Base-by-base conservation (phyloP, 2,113 vertebrate genomes). In the Mugil cephalus region DNA sequence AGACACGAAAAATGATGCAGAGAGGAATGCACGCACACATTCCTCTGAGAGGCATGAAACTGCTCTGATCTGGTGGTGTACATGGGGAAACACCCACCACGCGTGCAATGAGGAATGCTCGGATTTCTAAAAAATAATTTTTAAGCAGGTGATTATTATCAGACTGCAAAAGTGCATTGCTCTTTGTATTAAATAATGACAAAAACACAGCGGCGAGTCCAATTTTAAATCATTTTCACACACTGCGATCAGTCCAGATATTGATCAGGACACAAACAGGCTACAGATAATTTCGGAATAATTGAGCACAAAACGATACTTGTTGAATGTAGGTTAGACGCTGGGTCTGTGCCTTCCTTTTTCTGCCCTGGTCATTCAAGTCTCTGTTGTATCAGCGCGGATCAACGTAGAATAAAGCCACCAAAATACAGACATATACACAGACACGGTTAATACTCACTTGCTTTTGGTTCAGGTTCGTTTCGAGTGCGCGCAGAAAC, bases 371-470 rank as follows among this genome's bases (percentile, higher is more conserved):
- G 61, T 64, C 67, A 60, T 21, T 69, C 39, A 66, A 51, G 78
- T 14, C 43, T 12, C 17, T 30, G 67, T 15, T 69, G 38, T 55
- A n/a, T n/a, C 30, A 50, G 63, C n/a, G 70, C 72, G 67, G 53
- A 62, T 54, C 74, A 53, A 80, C 48, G 74, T 53, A 75, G 74
- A 79, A 77, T 70, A 64, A 79, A 84, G 59, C 68, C 82, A 87
- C 69, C 53, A 75, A 80, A 61, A 75, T 48, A 80, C 69, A 87
- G 60, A 86, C 73, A 85, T 61, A 82, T 58, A 88, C 79, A 84
- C 84, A 84, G 77, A 89, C 80, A 90, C 77, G 88, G 78, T 82
- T 70, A 17, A 87, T 93, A 94, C 93, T 94, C 91, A 94, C 93
- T 92, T 87, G 90, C 67, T 76, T 80, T 85, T 75, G 87, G 84